Evolutionary conservation across 1,140 invertebrate species (phyloP), one percentile per base, ranked within the genome.

Genomic region (Subanguina moxae): DNA sequence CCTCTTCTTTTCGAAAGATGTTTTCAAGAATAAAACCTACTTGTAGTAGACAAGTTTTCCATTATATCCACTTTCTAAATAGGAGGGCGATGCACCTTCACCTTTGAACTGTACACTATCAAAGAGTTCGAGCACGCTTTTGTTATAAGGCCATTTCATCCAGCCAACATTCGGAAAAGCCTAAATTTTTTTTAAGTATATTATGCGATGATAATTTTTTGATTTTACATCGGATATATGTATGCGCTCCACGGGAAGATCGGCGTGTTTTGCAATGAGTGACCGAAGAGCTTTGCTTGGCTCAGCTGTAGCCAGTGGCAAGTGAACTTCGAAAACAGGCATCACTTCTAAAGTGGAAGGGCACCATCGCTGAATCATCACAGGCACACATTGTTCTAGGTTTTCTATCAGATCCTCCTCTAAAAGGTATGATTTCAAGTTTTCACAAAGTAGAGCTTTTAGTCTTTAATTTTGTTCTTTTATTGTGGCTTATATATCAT

Each of bases 41-140:
- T 42, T 28, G 52, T 69, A 68, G 38, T 70, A 70, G 13, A 70
- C 27, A 1, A 58, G 43, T 52, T 70, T 70, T 19, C 68, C 68
- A 15, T 59, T 52, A 32, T 52, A 52, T 3, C 48, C 48, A 19
- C 8, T 52, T 38, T 38, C 32, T 38, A 38, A 38, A 11, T 23
- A 42, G 1, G n/a, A 7, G 17, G 42, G n/a, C 13, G 23, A 21
- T 23, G 23, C 19, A 15, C 19, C n/a, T 15, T 30, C 19, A 1
- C 68, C 56, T 8, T 1, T 9, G n/a, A 48, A 56, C 19, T 42
- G n/a, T 1, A 32, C 19, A 13, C 1, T 38, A 21, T 70, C 68
- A 23, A 19, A 45, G 45, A 70, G 21, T 9, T 70, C 68, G n/a
- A 57, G 32, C 11, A 66, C 57, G 17, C 21, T 43, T 11, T 45